These are phyloP conservation scores for Moxostoma hubbsi DNA, from an alignment of 2,797 vertebrate genomes.

Conservation along the genomic window DNA sequence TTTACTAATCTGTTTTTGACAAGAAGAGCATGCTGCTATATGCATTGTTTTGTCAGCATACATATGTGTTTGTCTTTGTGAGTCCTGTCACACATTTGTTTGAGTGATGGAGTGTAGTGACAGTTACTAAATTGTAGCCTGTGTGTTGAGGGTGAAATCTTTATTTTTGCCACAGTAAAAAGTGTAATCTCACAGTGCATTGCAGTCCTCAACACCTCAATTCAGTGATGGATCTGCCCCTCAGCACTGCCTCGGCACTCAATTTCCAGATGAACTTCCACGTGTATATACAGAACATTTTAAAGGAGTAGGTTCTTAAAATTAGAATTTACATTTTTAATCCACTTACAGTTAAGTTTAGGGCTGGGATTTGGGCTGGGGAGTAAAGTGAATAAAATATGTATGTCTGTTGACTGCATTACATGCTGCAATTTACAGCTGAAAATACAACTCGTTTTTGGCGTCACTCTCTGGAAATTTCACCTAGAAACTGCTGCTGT, in stretches of 20 bases:
- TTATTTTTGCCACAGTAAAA: slow-evolving; percentile 53
- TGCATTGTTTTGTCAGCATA: slow-evolving; percentile 22
- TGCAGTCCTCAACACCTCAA: slow-evolving; percentile 20
- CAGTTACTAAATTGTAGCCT: slow-evolving; percentile 51
- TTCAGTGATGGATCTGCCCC: slow-evolving; percentile 47
- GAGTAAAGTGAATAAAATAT: too few species aligned
- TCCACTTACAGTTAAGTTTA: too few species aligned
- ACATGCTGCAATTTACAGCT: too few species aligned
- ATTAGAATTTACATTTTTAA: too few species aligned
- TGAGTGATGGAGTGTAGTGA: slow-evolving; percentile 53
- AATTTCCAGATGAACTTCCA: slow-evolving; percentile 3
- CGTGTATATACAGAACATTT: not conserved
- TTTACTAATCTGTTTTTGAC: slow-evolving; percentile 12
- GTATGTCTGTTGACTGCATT: too few species aligned
- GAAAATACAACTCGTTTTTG: too few species aligned
- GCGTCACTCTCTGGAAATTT: too few species aligned
- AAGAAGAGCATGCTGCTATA: slow-evolving; percentile 3
- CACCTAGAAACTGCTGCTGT: too few species aligned
- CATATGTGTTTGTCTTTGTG: slow-evolving; percentile 26
- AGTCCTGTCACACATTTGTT: slow-evolving; percentile 28
- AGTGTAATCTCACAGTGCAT: slow-evolving; percentile 44
- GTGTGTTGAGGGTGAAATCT: slow-evolving; percentile 42
- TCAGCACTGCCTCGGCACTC: slow-evolving; percentile 15
- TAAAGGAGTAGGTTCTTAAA: not conserved
- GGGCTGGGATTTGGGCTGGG: too few species aligned